Conservation (phyloP, 1,140 invertebrate species). For the Drosophila ironensis region DNA sequence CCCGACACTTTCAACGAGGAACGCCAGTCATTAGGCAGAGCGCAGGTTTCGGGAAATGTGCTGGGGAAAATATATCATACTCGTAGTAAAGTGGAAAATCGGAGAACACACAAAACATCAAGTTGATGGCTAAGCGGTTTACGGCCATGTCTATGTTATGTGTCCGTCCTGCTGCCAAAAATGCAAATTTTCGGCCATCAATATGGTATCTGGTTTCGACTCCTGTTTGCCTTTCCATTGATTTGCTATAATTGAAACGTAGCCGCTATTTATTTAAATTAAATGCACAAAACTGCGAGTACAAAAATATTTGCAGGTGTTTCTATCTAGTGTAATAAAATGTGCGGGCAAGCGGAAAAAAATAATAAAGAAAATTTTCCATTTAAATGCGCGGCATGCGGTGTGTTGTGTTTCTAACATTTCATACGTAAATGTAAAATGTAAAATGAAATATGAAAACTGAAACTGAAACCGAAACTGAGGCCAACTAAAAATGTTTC, state of each 20-base stretch:
- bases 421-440: slow-evolving; percentile 16
- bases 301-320: slow-evolving; percentile 18
- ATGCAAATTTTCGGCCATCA: slow-evolving; percentile 3
- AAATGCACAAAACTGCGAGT: slow-evolving; percentile 20
- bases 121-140: slow-evolving; percentile 26
- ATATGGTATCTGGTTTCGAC: neutral
- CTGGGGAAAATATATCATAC: too few species aligned
- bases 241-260: slow-evolving; percentile 35
- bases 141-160: slow-evolving; percentile 22
- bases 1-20: too few species aligned
- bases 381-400: slow-evolving; percentile 34
- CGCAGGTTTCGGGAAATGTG: too few species aligned
- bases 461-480: too few species aligned
- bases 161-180: too few species aligned
- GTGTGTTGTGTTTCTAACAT: neutral
- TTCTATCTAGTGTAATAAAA: neutral
- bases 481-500: too few species aligned
- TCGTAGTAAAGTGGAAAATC: slow-evolving; percentile 2
- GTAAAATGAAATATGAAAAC: neutral
- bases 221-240: slow-evolving; percentile 1
- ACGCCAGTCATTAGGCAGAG: too few species aligned
- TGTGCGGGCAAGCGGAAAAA: slow-evolving; percentile 1
- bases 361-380: slow-evolving; percentile 31
- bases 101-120: neutral
- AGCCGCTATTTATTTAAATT: slow-evolving; percentile 36